These are phyloP conservation scores for Pollenia amentaria DNA, from an alignment of 2,888 invertebrate species.

Conservation along the genomic window DNA sequence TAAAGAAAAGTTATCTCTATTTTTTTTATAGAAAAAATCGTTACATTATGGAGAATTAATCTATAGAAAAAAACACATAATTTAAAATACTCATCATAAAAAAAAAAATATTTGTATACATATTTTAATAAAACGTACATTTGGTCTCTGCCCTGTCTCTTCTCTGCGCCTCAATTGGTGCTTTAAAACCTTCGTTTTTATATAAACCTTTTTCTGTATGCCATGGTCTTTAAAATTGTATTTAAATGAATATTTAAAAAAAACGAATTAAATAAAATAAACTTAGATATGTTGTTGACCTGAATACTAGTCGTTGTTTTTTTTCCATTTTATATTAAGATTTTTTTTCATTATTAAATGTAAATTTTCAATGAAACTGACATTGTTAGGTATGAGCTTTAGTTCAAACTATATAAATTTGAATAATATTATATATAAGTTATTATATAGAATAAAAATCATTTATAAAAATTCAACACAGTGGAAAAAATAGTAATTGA, in stretches of 20 bases:
- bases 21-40: no score
- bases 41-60: no score
- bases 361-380: conserved; percentile 54
- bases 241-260: conserved; percentile 12
- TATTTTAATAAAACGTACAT: no score
- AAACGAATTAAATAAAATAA: conserved; percentile 21
- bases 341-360: conserved; percentile 46
- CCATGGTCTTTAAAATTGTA: background rate
- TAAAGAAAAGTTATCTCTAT: no score
- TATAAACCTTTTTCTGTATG: background rate
- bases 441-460: conserved; percentile 16
- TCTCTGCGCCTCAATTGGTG: background rate
- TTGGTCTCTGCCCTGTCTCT: no score
- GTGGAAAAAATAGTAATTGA: conserved; percentile 36
- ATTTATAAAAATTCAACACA: conserved; percentile 54
- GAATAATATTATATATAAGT: conserved; percentile 12
- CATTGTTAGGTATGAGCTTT: conserved; percentile 37
- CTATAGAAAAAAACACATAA: no score
- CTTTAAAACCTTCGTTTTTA: background rate
- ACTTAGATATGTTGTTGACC: conserved; percentile 47
- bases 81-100: no score
- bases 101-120: no score
- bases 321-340: conserved; percentile 8
- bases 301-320: conserved; percentile 22
- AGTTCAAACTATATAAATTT: conserved; percentile 20